phyloP scores from a whole-genome alignment of 1,140 invertebrate genomes.

The Venturia canescens region DNA sequence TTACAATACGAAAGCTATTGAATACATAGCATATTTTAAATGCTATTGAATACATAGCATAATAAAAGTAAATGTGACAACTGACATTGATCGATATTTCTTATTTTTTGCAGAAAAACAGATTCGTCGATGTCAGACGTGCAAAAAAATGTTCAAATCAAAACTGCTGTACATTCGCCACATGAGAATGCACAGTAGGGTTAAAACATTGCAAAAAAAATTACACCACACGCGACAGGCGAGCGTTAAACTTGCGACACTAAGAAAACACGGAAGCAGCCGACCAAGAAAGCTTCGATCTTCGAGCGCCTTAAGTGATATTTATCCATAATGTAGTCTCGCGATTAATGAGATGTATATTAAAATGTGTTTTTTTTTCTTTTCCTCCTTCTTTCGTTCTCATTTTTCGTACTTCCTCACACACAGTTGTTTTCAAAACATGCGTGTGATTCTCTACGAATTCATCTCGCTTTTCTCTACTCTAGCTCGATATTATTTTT shows the following conservation, averaged over 20 bases:
- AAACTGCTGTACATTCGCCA: slow-evolving; percentile 59
- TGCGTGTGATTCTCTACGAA: no score
- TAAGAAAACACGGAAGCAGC: slow-evolving; percentile 60
- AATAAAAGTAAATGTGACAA: background rate
- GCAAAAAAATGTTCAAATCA: slow-evolving; percentile 61
- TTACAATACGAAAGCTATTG: no score
- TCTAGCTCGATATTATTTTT: no score
- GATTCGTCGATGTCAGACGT: slow-evolving; percentile 58
- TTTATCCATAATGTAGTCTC: slow-evolving; percentile 2
- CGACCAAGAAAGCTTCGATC: slow-evolving; percentile 62
- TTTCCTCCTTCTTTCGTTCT: background rate
- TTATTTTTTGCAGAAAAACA: slow-evolving; percentile 55
- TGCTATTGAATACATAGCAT: no score
- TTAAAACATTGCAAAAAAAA: slow-evolving; percentile 55
- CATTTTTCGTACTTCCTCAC: no score
- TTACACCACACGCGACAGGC: slow-evolving; percentile 55
- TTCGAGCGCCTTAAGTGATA: background rate
- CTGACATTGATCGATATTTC: slow-evolving; percentile 5
- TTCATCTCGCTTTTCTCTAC: no score
- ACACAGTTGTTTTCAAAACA: no score
- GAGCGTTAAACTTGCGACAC: slow-evolving; percentile 52
- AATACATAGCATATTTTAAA: no score
- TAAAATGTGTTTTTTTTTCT: background rate
- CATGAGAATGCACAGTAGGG: slow-evolving; percentile 56
- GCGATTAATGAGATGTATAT: background rate